phyloP scores from a whole-genome alignment of 2,113 vertebrate genomes.

The Illadopsis cleaveri region DNA sequence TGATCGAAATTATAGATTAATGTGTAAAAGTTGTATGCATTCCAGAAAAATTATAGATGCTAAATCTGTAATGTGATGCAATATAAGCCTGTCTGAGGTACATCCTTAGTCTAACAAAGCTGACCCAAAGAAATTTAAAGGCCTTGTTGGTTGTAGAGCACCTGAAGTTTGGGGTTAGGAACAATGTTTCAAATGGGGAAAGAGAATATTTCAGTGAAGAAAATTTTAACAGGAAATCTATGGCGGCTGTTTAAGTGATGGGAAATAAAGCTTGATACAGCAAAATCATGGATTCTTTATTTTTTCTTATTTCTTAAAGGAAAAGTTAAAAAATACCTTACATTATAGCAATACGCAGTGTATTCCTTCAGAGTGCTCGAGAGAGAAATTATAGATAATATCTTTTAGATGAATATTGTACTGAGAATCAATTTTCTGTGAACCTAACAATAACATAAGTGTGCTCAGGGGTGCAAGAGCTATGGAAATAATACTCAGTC shows the following conservation, averaged over 20 bases:
- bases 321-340: neutral
- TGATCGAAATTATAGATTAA: neutral
- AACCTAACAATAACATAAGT: neutral
- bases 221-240: neutral
- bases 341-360: neutral
- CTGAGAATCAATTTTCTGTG: conserved; percentile 36
- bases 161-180: neutral
- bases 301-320: neutral
- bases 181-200: neutral
- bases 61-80: neutral
- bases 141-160: neutral
- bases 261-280: neutral
- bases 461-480: neutral
- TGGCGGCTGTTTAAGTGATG: neutral
- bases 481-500: neutral
- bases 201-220: neutral
- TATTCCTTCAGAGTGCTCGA: neutral
- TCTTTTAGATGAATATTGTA: neutral
- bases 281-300: neutral
- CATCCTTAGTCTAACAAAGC: neutral
- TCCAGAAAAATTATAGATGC: neutral
- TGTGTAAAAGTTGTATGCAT: neutral
- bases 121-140: neutral
- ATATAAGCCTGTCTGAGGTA: neutral
- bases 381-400: conserved; percentile 6